A percentile compares a stretch with the other conserved stretches of the same genome.
Evolutionary conservation across 2,113 vertebrate genomes (phyloP).

Genomic region (Thunnus maccoyii): DNA sequence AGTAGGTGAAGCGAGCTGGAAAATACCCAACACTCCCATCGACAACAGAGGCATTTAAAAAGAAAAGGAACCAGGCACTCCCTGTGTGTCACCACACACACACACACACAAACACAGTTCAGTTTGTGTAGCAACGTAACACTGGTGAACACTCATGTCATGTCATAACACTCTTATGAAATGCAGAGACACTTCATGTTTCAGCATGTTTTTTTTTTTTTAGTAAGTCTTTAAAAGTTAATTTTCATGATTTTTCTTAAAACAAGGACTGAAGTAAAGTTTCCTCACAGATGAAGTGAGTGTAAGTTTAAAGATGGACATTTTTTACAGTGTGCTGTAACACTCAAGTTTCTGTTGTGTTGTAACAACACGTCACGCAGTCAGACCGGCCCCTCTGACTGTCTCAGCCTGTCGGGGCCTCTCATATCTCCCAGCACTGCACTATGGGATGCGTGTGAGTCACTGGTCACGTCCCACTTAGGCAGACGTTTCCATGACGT

Average conservation of each 20-base stretch:
- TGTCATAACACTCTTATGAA: not conserved
- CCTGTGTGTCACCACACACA: slow-evolving; percentile 6
- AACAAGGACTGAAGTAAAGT: not conserved
- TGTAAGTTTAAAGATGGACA: no score
- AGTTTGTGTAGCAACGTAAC: not conserved
- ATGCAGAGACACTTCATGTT: not conserved
- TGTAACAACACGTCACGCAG: slow-evolving; percentile 23
- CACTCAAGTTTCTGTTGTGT: slow-evolving; percentile 23
- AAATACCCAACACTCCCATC: slow-evolving; percentile 26
- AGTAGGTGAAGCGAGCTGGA: not conserved
- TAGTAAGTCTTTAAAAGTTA: not conserved
- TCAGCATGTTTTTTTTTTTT: no score
- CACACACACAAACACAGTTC: not conserved
- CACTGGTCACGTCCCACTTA: slow-evolving; percentile 37
- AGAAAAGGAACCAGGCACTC: slow-evolving; percentile 8
- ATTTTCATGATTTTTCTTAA: no score
- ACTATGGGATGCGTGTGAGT: not conserved
- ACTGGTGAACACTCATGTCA: not conserved
- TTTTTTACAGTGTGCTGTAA: slow-evolving; percentile 2
- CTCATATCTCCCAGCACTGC: slow-evolving; percentile 22
- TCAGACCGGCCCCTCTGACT: not conserved
- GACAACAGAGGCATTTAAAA: not conserved
- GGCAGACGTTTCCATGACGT: slow-evolving; percentile 59
- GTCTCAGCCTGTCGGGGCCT: slow-evolving; percentile 10
- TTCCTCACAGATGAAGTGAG: not conserved